A percentile compares a stretch with the other conserved stretches of the same genome.
Conservation (phyloP, 2,888 invertebrate genomes). For the Catocala sponsa region DNA sequence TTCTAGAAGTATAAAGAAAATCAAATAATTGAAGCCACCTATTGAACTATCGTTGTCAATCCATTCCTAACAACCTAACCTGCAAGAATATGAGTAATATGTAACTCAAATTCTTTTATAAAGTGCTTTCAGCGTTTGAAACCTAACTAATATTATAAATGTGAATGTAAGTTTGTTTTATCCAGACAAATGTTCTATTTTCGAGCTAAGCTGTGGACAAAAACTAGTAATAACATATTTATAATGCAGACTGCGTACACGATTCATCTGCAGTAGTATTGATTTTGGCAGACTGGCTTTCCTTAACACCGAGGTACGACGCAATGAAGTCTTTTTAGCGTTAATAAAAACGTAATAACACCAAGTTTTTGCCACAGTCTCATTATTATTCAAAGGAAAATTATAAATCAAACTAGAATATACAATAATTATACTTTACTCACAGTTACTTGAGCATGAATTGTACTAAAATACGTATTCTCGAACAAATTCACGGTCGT, state of each 20-base stretch:
- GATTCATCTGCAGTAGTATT: conserved; percentile 2
- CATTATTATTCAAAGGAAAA: not conserved
- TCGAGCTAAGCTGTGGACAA: too few relatives aligned
- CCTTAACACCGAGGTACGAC: not conserved
- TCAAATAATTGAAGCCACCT: too few relatives aligned
- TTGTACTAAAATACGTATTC: conserved; percentile 25
- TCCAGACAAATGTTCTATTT: too few relatives aligned
- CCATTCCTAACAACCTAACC: too few relatives aligned
- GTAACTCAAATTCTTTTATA: too few relatives aligned
- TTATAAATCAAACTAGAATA: not conserved
- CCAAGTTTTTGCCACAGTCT: not conserved
- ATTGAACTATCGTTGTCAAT: too few relatives aligned
- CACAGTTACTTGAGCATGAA: conserved; percentile 14
- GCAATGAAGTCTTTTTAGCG: not conserved
- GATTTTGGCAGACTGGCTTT: not conserved
- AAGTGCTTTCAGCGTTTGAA: too few relatives aligned
- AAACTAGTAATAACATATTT: not conserved
- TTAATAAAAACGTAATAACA: not conserved
- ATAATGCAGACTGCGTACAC: conserved; percentile 1
- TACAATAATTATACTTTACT: not conserved
- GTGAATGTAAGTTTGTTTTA: too few relatives aligned
- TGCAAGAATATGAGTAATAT: too few relatives aligned
- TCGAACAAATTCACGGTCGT: conserved; percentile 25
- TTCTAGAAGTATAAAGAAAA: too few relatives aligned
- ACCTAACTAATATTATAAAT: too few relatives aligned